phyloP scores from a whole-genome alignment of 2,888 invertebrate genomes.

The Papilio demoleus region DNA sequence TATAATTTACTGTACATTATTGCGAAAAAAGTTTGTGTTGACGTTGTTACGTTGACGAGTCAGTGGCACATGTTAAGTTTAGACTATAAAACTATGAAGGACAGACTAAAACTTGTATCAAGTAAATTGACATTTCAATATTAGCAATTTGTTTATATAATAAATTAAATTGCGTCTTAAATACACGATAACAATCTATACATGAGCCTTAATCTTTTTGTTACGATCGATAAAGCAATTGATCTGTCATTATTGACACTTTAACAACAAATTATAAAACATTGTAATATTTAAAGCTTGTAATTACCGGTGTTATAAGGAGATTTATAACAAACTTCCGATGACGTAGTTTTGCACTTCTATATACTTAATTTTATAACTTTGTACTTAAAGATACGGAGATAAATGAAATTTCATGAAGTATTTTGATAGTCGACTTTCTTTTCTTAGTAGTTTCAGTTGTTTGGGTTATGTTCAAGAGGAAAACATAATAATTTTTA shows the following conservation, averaged over 20 bases:
- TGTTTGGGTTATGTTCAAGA: neutral
- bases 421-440: neutral
- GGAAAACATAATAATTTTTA: neutral
- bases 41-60: too few species aligned
- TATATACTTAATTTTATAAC: too few species aligned
- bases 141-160: neutral
- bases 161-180: conserved; percentile 1
- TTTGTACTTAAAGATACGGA: too few species aligned
- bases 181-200: neutral
- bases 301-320: conserved; percentile 7
- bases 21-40: too few species aligned
- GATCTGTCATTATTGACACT: conserved; percentile 26
- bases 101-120: too few species aligned
- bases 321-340: neutral
- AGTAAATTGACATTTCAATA: too few species aligned
- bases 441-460: neutral
- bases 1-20: too few species aligned
- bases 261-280: conserved; percentile 28
- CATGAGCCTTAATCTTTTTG: neutral
- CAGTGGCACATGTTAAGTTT: too few species aligned
- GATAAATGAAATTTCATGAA: neutral
- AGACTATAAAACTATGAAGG: too few species aligned
- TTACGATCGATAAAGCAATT: conserved; percentile 23
- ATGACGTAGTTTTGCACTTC: neutral
- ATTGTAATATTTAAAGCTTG: conserved; percentile 9